Base-by-base conservation (phyloP, 2,113 vertebrate genomes). In the Psettodes erumei region DNA sequence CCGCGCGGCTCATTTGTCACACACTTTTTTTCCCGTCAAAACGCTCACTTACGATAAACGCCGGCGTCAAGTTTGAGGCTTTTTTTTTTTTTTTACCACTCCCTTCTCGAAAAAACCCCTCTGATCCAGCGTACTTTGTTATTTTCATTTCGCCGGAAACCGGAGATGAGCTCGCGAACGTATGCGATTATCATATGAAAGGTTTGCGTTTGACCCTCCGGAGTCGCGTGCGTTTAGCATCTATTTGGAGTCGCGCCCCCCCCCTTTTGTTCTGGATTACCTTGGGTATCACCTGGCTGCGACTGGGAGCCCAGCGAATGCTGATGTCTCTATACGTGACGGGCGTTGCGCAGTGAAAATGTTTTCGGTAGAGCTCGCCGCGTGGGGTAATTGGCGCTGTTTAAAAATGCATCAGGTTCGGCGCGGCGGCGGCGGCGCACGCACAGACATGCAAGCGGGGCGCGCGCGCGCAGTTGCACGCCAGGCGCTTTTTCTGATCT, bases 341-440 rank as follows among this genome's bases (percentile, higher is more conserved):
- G 82, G 89, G 89, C 89, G 90, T 93, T 93, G 91, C 91, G 93
- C 91, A 93, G 92, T 93, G 90, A 90, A 93, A 94, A 94, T 93
- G 89, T 91, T 92, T n/a, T 90, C 82, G 79, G 85, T 82, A 84
- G 92, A 95, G 84, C 89, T 91, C 89, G 55, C 90, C 90, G 87
- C 92, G 90, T 91, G 90, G 90, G 78, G 89, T 95, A 94, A 94
- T 94, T 94, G 92, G 74, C 19, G 82, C 89, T 93, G 92, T 92
- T 94, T 94, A 92, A 93, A 93, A 93, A 94, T 94, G 93, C 92
- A 91, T 93, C 91, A 86, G 87, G 83, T 90, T 93, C 28, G 30
- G 75, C 53, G 13, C 55, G 79, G 83, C 84, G 40, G 76, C 32
- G 13, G 23, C 84, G 71, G 79, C 75, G 79, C 68, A 54, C 47